These are phyloP conservation scores for Enteromius mattozi DNA, from an alignment of 2,797 vertebrate genomes.

Conservation along the genomic window DNA sequence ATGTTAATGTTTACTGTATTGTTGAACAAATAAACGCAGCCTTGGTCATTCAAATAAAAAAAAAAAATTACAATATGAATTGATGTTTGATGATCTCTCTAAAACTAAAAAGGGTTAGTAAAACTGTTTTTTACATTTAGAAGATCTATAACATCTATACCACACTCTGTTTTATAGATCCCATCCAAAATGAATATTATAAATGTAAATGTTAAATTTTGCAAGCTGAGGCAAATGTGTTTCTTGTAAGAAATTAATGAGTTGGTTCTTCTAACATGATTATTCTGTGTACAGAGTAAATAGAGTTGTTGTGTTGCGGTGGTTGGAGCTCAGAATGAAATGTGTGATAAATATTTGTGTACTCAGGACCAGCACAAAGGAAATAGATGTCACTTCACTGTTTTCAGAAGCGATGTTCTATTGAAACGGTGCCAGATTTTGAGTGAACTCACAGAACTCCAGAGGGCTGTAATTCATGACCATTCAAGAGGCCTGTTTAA, in stretches of 20 bases:
- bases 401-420: conserved; percentile 36
- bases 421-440: conserved; percentile 23
- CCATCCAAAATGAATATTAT: background rate
- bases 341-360: conserved; percentile 51
- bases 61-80: background rate
- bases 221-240: background rate
- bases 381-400: conserved; percentile 46
- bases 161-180: background rate
- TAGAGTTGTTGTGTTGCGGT: background rate
- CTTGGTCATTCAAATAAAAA: background rate
- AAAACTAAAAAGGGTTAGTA: background rate
- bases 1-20: background rate
- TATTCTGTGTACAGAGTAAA: conserved; percentile 4
- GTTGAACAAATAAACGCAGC: background rate
- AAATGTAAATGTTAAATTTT: background rate
- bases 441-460: conserved; percentile 16
- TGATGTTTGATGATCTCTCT: background rate
- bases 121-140: background rate
- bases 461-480: conserved; percentile 26
- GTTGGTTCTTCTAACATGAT: background rate
- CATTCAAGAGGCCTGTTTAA: conserved; percentile 16
- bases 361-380: conserved; percentile 36
- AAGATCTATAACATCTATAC: background rate
- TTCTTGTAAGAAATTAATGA: background rate
- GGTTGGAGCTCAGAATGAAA: conserved; percentile 50